Evolutionary conservation across 2,888 invertebrate species (phyloP).

Genomic region (Adineta ricciae): DNA sequence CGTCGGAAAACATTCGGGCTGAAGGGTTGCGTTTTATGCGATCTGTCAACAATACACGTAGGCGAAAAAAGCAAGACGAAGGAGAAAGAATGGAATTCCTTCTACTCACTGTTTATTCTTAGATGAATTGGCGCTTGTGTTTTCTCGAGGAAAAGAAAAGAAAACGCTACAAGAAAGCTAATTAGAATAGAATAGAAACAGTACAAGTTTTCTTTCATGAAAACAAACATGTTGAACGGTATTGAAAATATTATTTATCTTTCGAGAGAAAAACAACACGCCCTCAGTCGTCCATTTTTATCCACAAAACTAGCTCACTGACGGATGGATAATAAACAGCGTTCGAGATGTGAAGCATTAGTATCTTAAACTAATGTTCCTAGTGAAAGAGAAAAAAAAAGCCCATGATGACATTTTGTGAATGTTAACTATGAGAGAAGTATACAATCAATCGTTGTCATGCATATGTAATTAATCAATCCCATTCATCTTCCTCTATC

Average conservation of each 20-base stretch:
- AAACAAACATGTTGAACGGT: background rate
- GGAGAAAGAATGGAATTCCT: background rate
- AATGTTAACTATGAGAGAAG: background rate
- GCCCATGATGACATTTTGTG: background rate
- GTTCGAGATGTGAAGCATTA: background rate
- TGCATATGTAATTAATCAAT: background rate
- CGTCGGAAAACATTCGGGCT: background rate
- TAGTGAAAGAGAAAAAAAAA: background rate
- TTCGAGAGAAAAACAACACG: background rate
- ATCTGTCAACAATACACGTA: background rate
- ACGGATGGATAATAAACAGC: background rate
- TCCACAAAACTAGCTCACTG: background rate
- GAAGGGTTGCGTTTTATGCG: background rate
- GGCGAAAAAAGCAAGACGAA: background rate
- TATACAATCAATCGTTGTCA: background rate
- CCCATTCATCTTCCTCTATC: background rate
- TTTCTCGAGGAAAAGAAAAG: background rate
- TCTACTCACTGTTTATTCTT: background rate
- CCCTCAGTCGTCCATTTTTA: background rate
- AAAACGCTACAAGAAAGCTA: background rate
- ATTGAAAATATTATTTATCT: background rate
- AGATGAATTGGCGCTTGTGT: background rate
- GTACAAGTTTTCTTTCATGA: no score
- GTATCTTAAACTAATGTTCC: background rate
- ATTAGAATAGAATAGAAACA: background rate